Conservation (phyloP, 2,797 vertebrate genomes). For the Gephyroberyx darwinii region DNA sequence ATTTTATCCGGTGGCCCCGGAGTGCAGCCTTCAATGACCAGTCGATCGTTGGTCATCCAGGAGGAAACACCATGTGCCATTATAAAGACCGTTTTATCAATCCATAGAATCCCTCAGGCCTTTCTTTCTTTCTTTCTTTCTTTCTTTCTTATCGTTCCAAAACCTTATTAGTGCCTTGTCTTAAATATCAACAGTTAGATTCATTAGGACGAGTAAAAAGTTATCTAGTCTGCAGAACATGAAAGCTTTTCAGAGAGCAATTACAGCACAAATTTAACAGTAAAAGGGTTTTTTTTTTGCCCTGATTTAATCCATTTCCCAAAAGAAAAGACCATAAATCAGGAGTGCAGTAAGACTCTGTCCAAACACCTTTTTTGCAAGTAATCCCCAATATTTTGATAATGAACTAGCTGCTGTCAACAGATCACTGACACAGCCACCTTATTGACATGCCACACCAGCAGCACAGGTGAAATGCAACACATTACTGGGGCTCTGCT, state of each 20-base stretch:
- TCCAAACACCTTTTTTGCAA: not conserved
- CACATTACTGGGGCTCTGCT: constrained; percentile 34
- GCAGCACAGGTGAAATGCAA: constrained; percentile 46
- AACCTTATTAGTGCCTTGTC: constrained; percentile 21
- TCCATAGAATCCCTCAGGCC: constrained; percentile 21
- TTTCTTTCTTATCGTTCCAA: constrained; percentile 31
- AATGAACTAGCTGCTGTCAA: not conserved
- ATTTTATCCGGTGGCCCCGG: constrained; percentile 13
- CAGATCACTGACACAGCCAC: constrained; percentile 29
- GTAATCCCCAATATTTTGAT: constrained; percentile 12
- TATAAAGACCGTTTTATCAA: constrained; percentile 21
- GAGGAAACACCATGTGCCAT: constrained; percentile 40
- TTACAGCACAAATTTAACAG: constrained; percentile 40
- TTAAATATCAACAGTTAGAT: constrained; percentile 42
- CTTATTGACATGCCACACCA: constrained; percentile 49
- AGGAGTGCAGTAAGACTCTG: not conserved
- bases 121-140: constrained; percentile 28
- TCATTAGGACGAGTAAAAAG: constrained; percentile 39
- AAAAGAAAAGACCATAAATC: constrained; percentile 27
- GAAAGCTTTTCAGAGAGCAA: constrained; percentile 49
- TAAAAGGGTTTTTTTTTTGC: constrained; percentile 34
- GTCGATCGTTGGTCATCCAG: constrained; percentile 35
- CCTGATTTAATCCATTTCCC: constrained; percentile 25
- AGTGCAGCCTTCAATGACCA: constrained; percentile 3
- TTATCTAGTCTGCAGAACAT: constrained; percentile 39